Evolutionary conservation across 2,888 invertebrate genomes (phyloP), one percentile per base, ranked within the genome.

Genomic region (Deilephila elpenor): DNA sequence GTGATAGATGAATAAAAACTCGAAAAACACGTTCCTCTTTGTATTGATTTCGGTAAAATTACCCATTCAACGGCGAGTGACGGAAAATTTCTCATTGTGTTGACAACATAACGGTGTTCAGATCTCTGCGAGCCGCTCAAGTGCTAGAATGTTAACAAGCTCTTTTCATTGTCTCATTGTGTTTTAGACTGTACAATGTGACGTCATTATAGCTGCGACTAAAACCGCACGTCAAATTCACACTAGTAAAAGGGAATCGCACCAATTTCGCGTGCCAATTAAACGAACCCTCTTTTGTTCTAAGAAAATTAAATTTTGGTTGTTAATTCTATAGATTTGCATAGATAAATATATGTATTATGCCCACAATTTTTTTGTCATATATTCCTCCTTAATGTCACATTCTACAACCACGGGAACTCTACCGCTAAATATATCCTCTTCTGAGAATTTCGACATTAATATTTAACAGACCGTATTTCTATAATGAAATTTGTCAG

Each of bases 31-130:
- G 67, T 67, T 67, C 44, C 25, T 44, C 51, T 51, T 67, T 67
- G 51, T 67, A 67, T 67, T 51, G 25, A 51, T 67, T 67, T 67
- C 44, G 51, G 17, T 67, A 67, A 44, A 67, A 67, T 67, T 67
- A 51, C 14, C 67, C 44, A 51, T 67, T 67, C 67, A 67, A 51
- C 44, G 25, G 25, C 51, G 44, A 67, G 25, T 67, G 67, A 67
- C 67, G 29, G 29, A 67, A 44, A 67, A 67, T 51, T 67, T 67
- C 67, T 67, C 67, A 67, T 67, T 67, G 67, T 67, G 67, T 67
- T 64, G 64, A 34, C 62, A 34, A 51, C 14, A 51, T 67, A 67
- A 67, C 67, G 67, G 67, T 67, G 51, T 51, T 11, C 67, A 25
- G 14, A 64, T 64, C n/a, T 67, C n/a, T 62, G 61, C 32, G 62